Conservation (phyloP, 2,888 invertebrate species). For the Scaptomyza caliginosa region DNA sequence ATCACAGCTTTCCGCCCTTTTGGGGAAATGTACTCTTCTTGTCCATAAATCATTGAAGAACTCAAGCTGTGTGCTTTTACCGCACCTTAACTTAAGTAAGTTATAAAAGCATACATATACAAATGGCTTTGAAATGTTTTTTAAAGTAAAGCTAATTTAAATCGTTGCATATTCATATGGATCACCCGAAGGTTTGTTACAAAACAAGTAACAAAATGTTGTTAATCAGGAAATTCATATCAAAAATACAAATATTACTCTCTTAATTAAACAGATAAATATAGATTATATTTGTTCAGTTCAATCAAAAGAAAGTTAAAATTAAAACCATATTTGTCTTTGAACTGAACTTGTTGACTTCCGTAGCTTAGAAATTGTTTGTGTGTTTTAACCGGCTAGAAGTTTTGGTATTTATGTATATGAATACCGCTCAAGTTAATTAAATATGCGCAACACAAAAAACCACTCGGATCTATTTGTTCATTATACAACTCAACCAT, state of each 20-base stretch:
- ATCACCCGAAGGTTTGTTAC: neutral
- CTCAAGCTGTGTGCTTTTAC: constrained; percentile 13
- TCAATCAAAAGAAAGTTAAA: constrained; percentile 5
- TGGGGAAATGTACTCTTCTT: neutral
- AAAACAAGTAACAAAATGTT: neutral
- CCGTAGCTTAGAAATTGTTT: constrained; percentile 4
- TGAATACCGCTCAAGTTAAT: constrained; percentile 22
- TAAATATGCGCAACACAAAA: constrained; percentile 49
- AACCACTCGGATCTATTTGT: constrained; percentile 43
- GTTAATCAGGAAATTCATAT: neutral
- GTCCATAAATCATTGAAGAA: neutral
- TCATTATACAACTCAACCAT: constrained; percentile 18
- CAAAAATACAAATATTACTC: neutral
- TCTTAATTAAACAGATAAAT: neutral
- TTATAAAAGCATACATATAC: neutral
- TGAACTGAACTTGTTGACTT: constrained; percentile 16
- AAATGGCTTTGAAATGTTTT: too few relatives aligned
- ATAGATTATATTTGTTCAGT: neutral
- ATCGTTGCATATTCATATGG: neutral
- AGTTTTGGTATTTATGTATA: constrained; percentile 9
- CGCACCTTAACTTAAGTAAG: neutral
- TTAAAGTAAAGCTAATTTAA: neutral
- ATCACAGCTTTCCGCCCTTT: constrained; percentile 3
- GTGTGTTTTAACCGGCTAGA: constrained; percentile 17
- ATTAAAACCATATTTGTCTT: constrained; percentile 12